These are phyloP conservation scores for Zonitis immaculata DNA, from an alignment of 2,888 invertebrate genomes.

Conservation along the genomic window DNA sequence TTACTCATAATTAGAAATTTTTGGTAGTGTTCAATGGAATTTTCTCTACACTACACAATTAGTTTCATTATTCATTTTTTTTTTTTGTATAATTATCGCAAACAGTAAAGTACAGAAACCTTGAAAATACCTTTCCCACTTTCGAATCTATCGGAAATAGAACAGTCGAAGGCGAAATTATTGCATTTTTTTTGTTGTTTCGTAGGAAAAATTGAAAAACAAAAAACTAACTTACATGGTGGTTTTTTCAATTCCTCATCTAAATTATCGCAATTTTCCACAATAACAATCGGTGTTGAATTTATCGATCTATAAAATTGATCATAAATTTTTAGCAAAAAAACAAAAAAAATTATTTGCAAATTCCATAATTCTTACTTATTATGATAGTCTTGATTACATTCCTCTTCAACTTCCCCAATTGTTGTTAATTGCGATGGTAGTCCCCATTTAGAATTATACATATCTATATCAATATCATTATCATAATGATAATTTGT, in stretches of 20 bases:
- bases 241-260: conserved; percentile 7
- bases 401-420: conserved; percentile 63
- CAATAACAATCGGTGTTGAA: conserved; percentile 36
- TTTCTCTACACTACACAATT: conserved; percentile 1
- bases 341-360: too few relatives aligned
- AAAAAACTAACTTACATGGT: conserved; percentile 19
- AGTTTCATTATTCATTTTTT: neutral
- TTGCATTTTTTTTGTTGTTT: neutral
- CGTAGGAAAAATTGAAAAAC: neutral
- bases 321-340: too few relatives aligned
- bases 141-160: conserved; percentile 15
- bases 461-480: conserved; percentile 41
- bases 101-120: conserved; percentile 8
- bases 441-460: conserved; percentile 52
- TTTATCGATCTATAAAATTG: conserved; percentile 25
- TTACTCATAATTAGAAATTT: neutral
- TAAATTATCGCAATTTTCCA: conserved; percentile 35
- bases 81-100: too few relatives aligned
- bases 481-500: conserved; percentile 28
- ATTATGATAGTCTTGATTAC: conserved; percentile 20
- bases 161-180: conserved; percentile 7
- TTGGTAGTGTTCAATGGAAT: neutral
- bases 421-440: conserved; percentile 64
- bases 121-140: conserved; percentile 17
- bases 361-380: too few relatives aligned